Conservation (phyloP, 92 coral and sea anemone genomes). For the Anthopleura xanthogrammica region DNA sequence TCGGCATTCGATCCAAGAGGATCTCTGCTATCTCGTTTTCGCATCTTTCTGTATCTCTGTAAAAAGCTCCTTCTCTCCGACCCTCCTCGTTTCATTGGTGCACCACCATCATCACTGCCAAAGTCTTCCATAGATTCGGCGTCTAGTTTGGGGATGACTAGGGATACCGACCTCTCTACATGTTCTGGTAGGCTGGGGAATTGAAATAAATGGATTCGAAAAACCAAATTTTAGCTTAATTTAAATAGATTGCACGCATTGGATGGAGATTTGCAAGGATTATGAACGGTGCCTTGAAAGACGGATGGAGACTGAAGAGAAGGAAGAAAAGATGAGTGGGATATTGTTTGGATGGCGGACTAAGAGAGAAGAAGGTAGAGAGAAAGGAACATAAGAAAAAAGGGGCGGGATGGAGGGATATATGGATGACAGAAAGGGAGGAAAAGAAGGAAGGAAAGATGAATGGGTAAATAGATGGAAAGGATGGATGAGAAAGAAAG, state of each 20-base stretch:
- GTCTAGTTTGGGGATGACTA: conserved; percentile 53
- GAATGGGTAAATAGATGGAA: not conserved
- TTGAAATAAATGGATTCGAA: not conserved
- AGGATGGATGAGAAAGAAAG: not conserved
- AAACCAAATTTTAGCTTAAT: not conserved
- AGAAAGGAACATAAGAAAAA: not conserved
- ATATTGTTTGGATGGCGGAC: no score
- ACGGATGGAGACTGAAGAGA: no score
- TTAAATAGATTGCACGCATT: not conserved
- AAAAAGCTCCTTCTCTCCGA: conserved; percentile 73
- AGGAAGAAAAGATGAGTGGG: not conserved
- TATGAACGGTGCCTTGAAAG: no score
- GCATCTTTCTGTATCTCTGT: conserved; percentile 75
- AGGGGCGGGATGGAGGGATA: not conserved
- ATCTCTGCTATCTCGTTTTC: conserved; percentile 61
- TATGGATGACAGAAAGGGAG: not conserved
- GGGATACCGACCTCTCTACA: conserved; percentile 51
- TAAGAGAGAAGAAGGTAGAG: not conserved
- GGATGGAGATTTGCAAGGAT: no score
- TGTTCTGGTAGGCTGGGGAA: conserved; percentile 68
- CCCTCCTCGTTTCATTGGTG: conserved; percentile 65
- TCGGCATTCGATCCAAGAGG: conserved; percentile 41
- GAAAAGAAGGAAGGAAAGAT: not conserved
- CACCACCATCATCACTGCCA: conserved; percentile 65
- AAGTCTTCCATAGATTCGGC: conserved; percentile 62